phyloP scores from a whole-genome alignment of 2,113 vertebrate genomes.

The Anolis sagrei region DNA sequence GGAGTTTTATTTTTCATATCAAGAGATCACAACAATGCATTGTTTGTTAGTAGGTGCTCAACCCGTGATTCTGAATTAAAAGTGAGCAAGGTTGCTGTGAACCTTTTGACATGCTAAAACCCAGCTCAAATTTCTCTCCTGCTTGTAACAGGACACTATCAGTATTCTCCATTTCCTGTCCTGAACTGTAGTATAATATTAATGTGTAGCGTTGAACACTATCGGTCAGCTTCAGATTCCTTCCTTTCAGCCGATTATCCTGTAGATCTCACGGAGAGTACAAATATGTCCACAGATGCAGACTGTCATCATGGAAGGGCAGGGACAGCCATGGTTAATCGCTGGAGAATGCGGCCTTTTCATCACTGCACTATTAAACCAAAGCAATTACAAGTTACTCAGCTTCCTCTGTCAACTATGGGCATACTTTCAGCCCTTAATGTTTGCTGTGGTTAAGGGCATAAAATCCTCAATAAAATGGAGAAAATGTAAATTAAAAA shows the following conservation, averaged over 20 bases:
- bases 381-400: background rate
- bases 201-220: conserved; percentile 28
- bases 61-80: conserved; percentile 30
- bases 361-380: background rate
- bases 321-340: background rate
- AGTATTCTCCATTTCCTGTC: conserved; percentile 29
- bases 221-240: conserved; percentile 9
- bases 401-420: background rate
- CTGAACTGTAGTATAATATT: conserved; percentile 38
- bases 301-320: background rate
- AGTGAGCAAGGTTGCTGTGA: background rate
- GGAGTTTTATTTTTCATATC: background rate
- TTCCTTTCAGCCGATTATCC: background rate
- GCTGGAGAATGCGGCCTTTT: background rate
- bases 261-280: background rate
- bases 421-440: no score
- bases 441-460: no score
- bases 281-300: background rate
- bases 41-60: background rate
- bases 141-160: conserved; percentile 35
- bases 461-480: no score
- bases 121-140: conserved; percentile 23
- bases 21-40: background rate
- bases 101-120: conserved; percentile 4
- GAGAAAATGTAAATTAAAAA: no score